These are phyloP conservation scores for Corbicula japonica DNA, from an alignment of 2,888 invertebrate species.

Conservation along the genomic window DNA sequence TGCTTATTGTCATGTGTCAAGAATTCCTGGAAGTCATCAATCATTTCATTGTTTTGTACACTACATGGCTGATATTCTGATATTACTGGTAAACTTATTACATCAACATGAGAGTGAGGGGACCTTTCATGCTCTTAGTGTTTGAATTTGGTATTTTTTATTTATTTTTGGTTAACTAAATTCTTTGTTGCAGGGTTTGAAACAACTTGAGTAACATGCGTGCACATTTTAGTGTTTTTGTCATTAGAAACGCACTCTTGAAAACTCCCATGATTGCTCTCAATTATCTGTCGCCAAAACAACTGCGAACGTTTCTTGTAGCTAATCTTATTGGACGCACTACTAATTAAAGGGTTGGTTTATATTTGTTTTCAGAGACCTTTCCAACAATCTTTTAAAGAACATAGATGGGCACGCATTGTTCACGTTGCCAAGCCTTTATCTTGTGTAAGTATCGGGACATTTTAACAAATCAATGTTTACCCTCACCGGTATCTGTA, in stretches of 20 bases:
- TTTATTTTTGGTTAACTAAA: too few species aligned
- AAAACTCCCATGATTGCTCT: not conserved
- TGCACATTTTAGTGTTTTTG: not conserved
- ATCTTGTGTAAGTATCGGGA: constrained; percentile 35
- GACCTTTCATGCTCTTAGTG: too few species aligned
- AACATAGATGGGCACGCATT: constrained; percentile 55
- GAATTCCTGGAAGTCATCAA: too few species aligned
- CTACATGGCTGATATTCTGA: too few species aligned
- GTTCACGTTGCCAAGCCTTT: constrained; percentile 37
- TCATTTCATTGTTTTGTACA: too few species aligned
- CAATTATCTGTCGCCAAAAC: not conserved
- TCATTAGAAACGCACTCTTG: not conserved
- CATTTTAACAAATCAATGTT: not conserved
- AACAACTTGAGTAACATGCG: not conserved
- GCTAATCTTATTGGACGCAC: not conserved
- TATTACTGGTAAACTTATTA: too few species aligned
- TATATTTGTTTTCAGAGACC: constrained; percentile 47
- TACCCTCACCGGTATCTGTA: not conserved
- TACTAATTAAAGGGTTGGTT: not conserved
- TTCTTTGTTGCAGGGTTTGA: not conserved
- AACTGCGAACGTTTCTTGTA: not conserved
- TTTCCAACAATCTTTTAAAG: constrained; percentile 48
- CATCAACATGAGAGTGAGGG: too few species aligned
- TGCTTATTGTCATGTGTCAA: too few species aligned
- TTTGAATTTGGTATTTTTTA: too few species aligned